Base-by-base conservation (phyloP, 2,797 vertebrate species). In the Sebastes umbrosus region DNA sequence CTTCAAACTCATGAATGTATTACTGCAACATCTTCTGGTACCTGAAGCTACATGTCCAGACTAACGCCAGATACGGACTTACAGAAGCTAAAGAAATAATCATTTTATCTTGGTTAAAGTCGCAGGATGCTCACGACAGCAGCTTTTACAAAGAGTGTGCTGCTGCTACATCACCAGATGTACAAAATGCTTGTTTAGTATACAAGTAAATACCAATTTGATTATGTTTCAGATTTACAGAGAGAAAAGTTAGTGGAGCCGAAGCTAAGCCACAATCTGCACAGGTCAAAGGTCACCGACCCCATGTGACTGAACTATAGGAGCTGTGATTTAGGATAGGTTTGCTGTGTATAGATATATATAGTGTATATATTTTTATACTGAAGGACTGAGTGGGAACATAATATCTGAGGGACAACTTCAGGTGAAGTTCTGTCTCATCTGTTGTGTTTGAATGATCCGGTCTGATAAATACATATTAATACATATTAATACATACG, bases 401-500 rank as follows among this genome's bases (percentile, higher is more conserved):
- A 29, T 29, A 2, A 9, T 9, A 59, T 16, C 25, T 58, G 13
- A 27, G 25, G 14, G 27, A 20, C 12, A 10, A 6, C 14, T 60
- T 60, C 27, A 31, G 18, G 58, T 60, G 58, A 18, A 5, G 22
- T 34, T 63, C 20, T n/a, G 18, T 34, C 60, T 63, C 60, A 13
- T 62, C 29, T n/a, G 59, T 32, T 14, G 60, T 12, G 60, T 22
- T 14, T 8, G 2, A 9, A 63, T 14, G n/a, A 22, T 22, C 31
- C 20, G 11, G 60, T 1, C 20, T 1, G 60, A 27, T 12, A 0
- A 39, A 39, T 36, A 36, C 32, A 34, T 34, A 32, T 10, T 9
- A 4, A 71, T 14, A 14, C 5, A 14, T 5, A 39, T 13, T 0
- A 39, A 39, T 39, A 39, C 98, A 82, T 95, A 99, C 98, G 97